Evolutionary conservation across 2,888 invertebrate genomes (phyloP), one percentile per base, ranked within the genome.

Genomic region (Mythimna vitellina): DNA sequence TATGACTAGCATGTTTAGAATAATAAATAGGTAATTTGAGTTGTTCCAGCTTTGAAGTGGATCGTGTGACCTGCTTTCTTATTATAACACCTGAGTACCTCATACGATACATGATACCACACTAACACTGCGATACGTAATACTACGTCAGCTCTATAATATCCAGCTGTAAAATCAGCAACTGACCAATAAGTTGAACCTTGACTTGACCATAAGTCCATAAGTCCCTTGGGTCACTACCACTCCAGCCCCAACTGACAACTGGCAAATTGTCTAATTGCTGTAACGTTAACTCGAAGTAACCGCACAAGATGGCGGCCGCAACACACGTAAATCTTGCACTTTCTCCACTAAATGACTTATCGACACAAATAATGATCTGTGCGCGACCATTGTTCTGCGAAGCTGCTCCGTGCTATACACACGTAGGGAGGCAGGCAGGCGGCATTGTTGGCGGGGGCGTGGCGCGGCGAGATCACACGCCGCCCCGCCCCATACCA

Each of bases 401-500:
- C 67, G 78, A 78, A 82, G 81, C 69, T 64, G 75, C 22, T 77
- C 53, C 64, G 67, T 56, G 65, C 73, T 73, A 72, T 83, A 76
- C 78, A 73, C 71, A 62, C 71, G 76, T 75, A 73, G 46, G 17
- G 66, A 65, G 42, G 64, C 22, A 56, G 69, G 83, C 63, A 57
- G 69, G 76, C 66, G 77, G 76, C 77, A 61, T 64, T 57, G 54
- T 10, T 46, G 62, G 63, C 68, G 66, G 68, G 70, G 84, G 84
- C 86, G 86, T 76, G 84, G 71, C 76, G 78, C 84, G 83, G 82
- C 71, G 65, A 81, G 76, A 81, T 86, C 81, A 81, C 77, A 64
- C 75, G 70, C 70, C 64, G 64, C 74, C 56, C 68, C 71, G 35
- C 67, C 73, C 54, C 67, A 38, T 32, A n/a, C 58, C 42, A 22